Evolutionary conservation across 2,113 vertebrate species (phyloP), one percentile per base, ranked within the genome.

Genomic region (Oxyura jamaicensis): DNA sequence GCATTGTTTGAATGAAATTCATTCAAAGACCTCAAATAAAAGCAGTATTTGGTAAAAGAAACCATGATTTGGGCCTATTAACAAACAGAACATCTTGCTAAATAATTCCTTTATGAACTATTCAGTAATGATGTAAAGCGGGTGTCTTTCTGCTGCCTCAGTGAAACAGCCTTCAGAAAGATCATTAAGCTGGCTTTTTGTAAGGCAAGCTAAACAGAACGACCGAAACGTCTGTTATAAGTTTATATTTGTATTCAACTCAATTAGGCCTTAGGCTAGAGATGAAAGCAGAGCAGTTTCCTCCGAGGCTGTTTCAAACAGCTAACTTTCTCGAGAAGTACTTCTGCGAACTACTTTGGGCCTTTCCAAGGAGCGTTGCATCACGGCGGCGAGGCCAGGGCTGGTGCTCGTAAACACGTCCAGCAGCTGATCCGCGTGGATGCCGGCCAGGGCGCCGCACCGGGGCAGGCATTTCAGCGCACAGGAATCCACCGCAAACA

Each of bases 41-140:
- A 97, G 97, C 95, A 89, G 96, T 96, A 96, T 95, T 97, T 97
- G 89, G 92, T 96, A 91, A 96, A 97, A 96, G 96, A 93, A 96
- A 78, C 92, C 29, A 10, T 95, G 95, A 96, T 97, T 96, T 95
- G 90, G 95, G 94, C 92, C 97, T 97, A 97, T 97, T 97, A 97
- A 96, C 96, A 95, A 96, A 97, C 95, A 97, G 95, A 97, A 97
- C 95, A 97, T 97, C 97, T 97, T 97, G 96, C 96, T 97, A 97
- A 97, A 97, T 97, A 97, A 97, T 97, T 97, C 96, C 96, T 97
- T 97, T 97, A 97, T 97, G 97, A 73, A 65, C 96, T 88, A 97
- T 96, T 97, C 97, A 96, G 89, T 97, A 97, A 97, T 94, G 96
- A 97, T 97, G 93, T 93, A 97, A 97, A 97, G 93, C 95, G 92